Percentiles rank a stretch among this genome's conserved stretches.
Evolutionary conservation across 2,113 vertebrate genomes (phyloP).

Genomic region (Atlantisia rogersi): DNA sequence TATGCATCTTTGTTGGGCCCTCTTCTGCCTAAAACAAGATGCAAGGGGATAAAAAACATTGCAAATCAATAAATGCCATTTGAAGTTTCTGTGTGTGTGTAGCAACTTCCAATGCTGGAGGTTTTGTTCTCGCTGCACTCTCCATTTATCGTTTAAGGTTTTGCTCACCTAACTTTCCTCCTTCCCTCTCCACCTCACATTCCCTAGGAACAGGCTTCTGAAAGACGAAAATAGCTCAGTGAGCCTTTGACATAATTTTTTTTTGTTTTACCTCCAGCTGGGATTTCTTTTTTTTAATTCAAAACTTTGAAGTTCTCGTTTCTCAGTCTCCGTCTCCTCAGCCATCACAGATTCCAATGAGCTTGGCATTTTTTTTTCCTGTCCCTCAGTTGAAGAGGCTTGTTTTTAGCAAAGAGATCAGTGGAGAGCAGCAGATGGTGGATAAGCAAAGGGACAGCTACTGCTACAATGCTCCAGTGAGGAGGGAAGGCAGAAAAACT

Average conservation of each 20-base stretch:
- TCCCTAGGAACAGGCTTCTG: constrained; percentile 34
- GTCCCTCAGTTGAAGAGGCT: constrained; percentile 41
- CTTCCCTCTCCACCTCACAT: constrained; percentile 3
- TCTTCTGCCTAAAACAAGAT: constrained; percentile 54
- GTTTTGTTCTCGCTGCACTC: constrained; percentile 52
- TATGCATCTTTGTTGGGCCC: constrained; percentile 14
- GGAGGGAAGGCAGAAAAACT: constrained; percentile 3
- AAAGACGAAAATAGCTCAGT: constrained; percentile 52
- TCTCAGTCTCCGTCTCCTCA: constrained; percentile 33
- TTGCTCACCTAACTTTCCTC: constrained; percentile 45
- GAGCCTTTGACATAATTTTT: constrained; percentile 44
- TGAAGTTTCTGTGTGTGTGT: constrained; percentile 47
- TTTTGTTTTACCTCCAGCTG: constrained; percentile 59
- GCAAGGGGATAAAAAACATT: constrained; percentile 53
- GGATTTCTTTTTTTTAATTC: not conserved
- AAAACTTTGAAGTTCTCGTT: constrained; percentile 68
- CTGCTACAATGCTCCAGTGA: not conserved
- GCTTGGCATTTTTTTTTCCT: constrained; percentile 43
- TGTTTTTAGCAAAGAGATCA: constrained; percentile 43
- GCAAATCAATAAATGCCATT: constrained; percentile 70
- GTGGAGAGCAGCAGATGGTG: constrained; percentile 47
- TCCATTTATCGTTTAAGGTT: constrained; percentile 51
- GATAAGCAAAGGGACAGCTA: constrained; percentile 20
- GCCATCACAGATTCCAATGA: constrained; percentile 40
- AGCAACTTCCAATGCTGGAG: constrained; percentile 50